Base-by-base conservation (phyloP, 2,888 invertebrate genomes). In the Troides oblongomaculatus region DNA sequence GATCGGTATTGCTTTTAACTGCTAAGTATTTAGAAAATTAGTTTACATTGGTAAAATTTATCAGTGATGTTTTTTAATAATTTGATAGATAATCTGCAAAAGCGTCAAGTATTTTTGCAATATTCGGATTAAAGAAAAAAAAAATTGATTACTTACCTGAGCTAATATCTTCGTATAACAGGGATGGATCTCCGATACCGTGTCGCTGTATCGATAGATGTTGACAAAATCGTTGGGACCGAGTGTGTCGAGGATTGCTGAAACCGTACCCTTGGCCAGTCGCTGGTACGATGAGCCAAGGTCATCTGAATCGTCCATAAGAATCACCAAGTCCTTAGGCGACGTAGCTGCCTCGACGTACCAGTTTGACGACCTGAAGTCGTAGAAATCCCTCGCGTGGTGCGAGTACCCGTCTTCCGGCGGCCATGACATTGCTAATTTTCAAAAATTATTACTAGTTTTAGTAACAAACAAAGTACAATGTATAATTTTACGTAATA, bases 211-310 rank as follows among this genome's bases (percentile, higher is more conserved):
- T 84, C 96, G 95, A 81, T 97, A 97, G 63, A 99, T 95, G 84
- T 99, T 99, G 68, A 99, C 98, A 85, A 97, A 99, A 88, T 99
- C 99, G 84, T 99, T 97, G 76, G 99, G 98, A 2, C 97, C 97
- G 7, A 99, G 94, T 0, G 99, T 99, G 76, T 99, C 98, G 73
- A 99, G 93, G 72, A 99, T 96, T 21, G 97, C 96, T 68, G 96
- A 95, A 0, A 97, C 97, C 0, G 99, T 99, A 25, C 96, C 96
- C 81, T 96, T 96, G 1, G 98, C 98, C 68, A 99, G 94, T 75
- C 96, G 95, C 80, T 96, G 96, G 74, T 96, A 94, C 71, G 97
- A 95, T 0, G 97, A 97, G 43, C 96, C 95, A 93, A 99, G 96
- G 74, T 97, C 97, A 18, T 97, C 97, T 10, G 98, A 98, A 74